Evolutionary conservation across 2,888 invertebrate species (phyloP), one percentile per base, ranked within the genome.

Genomic region (Cynaeus angustus): DNA sequence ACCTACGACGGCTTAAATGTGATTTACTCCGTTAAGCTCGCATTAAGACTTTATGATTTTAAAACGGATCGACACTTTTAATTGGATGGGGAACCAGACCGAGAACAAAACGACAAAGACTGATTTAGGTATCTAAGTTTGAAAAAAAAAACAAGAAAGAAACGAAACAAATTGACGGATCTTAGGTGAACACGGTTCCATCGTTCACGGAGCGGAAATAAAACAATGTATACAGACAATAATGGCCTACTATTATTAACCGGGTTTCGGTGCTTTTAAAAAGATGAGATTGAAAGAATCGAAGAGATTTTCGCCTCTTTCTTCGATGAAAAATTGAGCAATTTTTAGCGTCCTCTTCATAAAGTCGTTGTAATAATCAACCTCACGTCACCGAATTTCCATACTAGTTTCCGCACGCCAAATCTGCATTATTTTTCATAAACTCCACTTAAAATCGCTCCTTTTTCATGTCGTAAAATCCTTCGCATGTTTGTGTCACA

Each of bases 131-230:
- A 70, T 70, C 61, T 62, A 68, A 66, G 66, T 74, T 72, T 69
- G 64, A 52, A 73, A 73, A 72, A 21, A n/a, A n/a, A n/a, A n/a
- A n/a, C n/a, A n/a, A n/a, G n/a, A 53, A 66, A 72, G 70, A 73
- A 74, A 72, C 68, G 69, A 68, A 73, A 74, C 73, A 74, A 73
- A 74, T 73, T 73, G 74, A 70, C 68, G 61, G 68, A 66, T 69
- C 52, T 65, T 77, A 70, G 70, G 70, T 68, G 75, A 70, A 68
- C 66, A 73, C 67, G 59, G 70, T 73, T 21, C 21, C 21, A 21
- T 72, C 73, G 68, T 71, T 74, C 70, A 72, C 70, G 45, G 58
- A 61, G 68, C 72, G 75, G 74, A 74, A 72, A 75, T 74, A 72
- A 72, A 72, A 72, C 67, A 67, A 72, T 71, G 70, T 73, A 72